phyloP scores from a whole-genome alignment of 2,888 invertebrate genomes.

The Colostygia pectinataria region DNA sequence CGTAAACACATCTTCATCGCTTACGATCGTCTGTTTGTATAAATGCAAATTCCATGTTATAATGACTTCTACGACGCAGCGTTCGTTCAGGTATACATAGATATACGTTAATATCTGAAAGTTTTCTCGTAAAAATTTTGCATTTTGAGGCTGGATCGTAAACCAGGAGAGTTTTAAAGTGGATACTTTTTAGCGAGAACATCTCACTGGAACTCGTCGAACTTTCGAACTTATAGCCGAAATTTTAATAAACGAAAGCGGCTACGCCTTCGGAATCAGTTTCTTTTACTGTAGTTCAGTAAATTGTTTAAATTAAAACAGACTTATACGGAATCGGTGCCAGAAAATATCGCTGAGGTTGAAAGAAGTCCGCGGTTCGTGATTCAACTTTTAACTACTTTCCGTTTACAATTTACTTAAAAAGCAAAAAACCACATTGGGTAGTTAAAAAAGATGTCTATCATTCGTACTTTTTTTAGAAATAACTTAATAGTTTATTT shows the following conservation, averaged over 20 bases:
- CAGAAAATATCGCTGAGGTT: conserved; percentile 39
- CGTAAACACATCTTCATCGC: conserved; percentile 44
- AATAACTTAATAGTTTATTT: too few species aligned
- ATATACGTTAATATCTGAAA: conserved; percentile 54
- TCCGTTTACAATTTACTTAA: conserved; percentile 20
- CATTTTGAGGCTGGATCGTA: conserved; percentile 59
- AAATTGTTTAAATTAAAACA: conserved; percentile 50
- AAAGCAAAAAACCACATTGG: not conserved
- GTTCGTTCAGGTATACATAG: conserved; percentile 23
- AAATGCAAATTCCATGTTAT: conserved; percentile 62
- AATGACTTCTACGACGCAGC: conserved; percentile 54
- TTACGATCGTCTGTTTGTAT: conserved; percentile 51
- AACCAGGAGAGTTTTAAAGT: conserved; percentile 55
- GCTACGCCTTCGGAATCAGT: conserved; percentile 45
- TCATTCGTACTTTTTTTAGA: too few species aligned
- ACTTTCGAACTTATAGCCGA: conserved; percentile 57
- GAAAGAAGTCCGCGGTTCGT: conserved; percentile 30
- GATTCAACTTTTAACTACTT: conserved; percentile 32
- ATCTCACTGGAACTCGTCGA: conserved; percentile 53
- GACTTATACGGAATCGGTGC: conserved; percentile 38
- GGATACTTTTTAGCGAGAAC: conserved; percentile 54
- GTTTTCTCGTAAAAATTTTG: conserved; percentile 68
- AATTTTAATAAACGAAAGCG: conserved; percentile 64
- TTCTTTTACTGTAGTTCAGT: conserved; percentile 44
- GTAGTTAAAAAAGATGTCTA: too few species aligned